Evolutionary conservation across 2,888 invertebrate genomes (phyloP).

Genomic region (Timema podura): DNA sequence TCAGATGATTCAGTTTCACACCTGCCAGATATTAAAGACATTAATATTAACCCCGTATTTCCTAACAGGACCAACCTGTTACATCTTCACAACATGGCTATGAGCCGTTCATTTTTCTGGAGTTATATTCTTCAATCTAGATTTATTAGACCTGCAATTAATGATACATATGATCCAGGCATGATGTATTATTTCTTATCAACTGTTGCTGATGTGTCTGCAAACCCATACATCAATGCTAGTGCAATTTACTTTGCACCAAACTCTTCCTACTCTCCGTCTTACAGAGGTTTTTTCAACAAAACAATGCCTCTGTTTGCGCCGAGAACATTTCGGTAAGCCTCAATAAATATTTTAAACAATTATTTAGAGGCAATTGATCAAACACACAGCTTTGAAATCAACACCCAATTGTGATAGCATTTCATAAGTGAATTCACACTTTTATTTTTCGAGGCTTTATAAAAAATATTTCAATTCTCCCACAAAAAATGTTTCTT

Average conservation of each 20-base stretch:
- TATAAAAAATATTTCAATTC: too few relatives aligned
- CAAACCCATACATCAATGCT: conserved; percentile 87
- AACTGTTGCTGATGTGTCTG: conserved; percentile 89
- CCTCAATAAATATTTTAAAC: not conserved
- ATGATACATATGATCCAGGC: conserved; percentile 92
- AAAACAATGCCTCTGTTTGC: conserved; percentile 93
- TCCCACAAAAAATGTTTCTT: too few relatives aligned
- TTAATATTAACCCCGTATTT: conserved; percentile 90
- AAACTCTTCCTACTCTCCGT: conserved; percentile 90
- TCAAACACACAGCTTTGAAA: too few relatives aligned
- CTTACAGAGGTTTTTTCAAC: conserved; percentile 93
- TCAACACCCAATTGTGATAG: too few relatives aligned
- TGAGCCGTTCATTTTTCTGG: conserved; percentile 93
- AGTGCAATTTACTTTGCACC: conserved; percentile 92
- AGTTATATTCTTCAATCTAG: conserved; percentile 89
- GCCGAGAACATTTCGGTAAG: conserved; percentile 73
- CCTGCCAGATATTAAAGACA: conserved; percentile 87
- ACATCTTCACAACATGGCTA: conserved; percentile 94
- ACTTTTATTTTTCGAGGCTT: too few relatives aligned
- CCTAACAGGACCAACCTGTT: conserved; percentile 90
- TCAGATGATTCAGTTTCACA: conserved; percentile 85
- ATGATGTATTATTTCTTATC: conserved; percentile 98
- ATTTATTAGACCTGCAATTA: conserved; percentile 84
- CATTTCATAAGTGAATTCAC: too few relatives aligned
- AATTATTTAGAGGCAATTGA: too few relatives aligned